Evolutionary conservation across 2,113 vertebrate genomes (phyloP).

Genomic region (Crocuta crocuta): DNA sequence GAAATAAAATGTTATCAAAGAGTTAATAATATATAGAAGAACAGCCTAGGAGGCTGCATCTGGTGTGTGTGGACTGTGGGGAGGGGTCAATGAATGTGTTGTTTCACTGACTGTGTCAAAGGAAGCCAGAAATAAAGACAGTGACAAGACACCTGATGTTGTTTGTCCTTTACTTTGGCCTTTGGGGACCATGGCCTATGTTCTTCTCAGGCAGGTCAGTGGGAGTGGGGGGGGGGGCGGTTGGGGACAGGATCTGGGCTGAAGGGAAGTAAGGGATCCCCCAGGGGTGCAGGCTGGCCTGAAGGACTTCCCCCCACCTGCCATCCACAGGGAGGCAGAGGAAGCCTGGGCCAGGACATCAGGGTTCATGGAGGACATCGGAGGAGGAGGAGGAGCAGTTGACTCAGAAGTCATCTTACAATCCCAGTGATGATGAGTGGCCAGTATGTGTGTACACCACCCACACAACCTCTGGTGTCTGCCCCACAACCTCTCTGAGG

Average conservation of each 20-base stretch:
- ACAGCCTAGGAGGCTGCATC: neutral
- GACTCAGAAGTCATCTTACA: neutral
- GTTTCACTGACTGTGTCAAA: slow-evolving; percentile 33
- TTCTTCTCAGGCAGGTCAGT: neutral
- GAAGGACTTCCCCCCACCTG: neutral
- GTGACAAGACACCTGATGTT: neutral
- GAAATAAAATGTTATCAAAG: slow-evolving; percentile 78
- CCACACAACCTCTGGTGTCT: neutral
- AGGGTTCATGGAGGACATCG: neutral
- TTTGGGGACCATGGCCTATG: neutral
- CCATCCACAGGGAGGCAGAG: accelerated
- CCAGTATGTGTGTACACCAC: neutral
- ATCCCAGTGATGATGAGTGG: neutral
- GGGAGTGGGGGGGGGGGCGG: neutral
- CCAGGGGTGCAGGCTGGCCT: no score
- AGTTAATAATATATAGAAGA: slow-evolving; percentile 83
- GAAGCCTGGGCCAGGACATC: neutral
- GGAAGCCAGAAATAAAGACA: slow-evolving; percentile 73
- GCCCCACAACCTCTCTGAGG: neutral
- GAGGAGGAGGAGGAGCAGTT: neutral
- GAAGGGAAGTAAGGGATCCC: neutral
- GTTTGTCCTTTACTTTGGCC: neutral
- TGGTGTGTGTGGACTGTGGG: neutral
- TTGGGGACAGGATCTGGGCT: neutral
- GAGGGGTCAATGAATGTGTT: neutral